Evolutionary conservation across 2,113 vertebrate genomes (phyloP).

Genomic region (Platysteira castanea): DNA sequence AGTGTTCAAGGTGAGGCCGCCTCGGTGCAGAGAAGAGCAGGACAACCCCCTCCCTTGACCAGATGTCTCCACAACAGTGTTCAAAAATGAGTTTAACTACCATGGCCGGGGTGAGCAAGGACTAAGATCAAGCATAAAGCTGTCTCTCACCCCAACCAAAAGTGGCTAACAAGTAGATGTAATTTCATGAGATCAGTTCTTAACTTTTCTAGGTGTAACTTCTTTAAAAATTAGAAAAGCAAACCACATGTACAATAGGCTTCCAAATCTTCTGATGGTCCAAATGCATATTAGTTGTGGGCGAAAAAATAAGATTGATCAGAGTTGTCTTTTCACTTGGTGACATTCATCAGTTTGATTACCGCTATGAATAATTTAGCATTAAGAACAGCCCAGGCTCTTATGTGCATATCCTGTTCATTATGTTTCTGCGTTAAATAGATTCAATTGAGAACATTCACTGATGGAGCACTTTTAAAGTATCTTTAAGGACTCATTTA

Average conservation of each 20-base stretch:
- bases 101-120: background rate
- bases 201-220: background rate
- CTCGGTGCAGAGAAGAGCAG: background rate
- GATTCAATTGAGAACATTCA: background rate
- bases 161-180: background rate
- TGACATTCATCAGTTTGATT: background rate
- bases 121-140: background rate
- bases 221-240: background rate
- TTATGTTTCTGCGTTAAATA: background rate
- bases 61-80: background rate
- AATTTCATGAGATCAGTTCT: background rate
- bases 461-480: background rate
- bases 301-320: background rate
- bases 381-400: background rate
- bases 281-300: background rate
- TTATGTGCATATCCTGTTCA: background rate
- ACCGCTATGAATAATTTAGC: background rate
- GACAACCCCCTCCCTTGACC: background rate
- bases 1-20: background rate
- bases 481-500: constrained; percentile 21
- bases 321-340: background rate
- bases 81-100: background rate
- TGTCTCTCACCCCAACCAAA: background rate
- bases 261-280: background rate
- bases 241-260: background rate